Base-by-base conservation (phyloP, 2,888 invertebrate species). In the Drosophila tripunctata region DNA sequence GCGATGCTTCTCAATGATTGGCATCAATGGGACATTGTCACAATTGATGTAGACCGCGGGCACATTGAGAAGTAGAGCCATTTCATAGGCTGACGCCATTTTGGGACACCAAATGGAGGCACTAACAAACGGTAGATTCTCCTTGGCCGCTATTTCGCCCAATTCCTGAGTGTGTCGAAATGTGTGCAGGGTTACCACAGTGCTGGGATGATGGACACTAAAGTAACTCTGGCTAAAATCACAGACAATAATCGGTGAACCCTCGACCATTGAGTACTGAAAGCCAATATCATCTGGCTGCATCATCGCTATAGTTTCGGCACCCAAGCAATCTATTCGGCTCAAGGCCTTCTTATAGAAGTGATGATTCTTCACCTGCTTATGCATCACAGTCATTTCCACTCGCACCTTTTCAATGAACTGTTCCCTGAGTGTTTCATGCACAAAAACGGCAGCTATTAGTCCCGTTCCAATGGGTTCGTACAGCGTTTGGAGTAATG, bases 181-280 rank as follows among this genome's bases (percentile, higher is more conserved):
- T 2, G 87, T 81, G 60, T 81, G 87, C 38, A 86, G 21, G 1
- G 81, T 83, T 0, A 83, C 80, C 50, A 83, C 33, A 0, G 80
- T 38, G 19, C 61, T 83, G 14, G 87, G 80, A 7, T 54, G 75
- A 1, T 31, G 19, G 2, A 3, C 7, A 5, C 72, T 62, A 4
- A 86, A 86, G 44, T 64, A 81, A 4, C 57, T 64, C 21, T 81
- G 81, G 1, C 31, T 35, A 27, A 81, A 83, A 2, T 77, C 81
- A 30, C 84, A 72, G 0, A 83, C 75, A 1, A 81, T 4, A 2
- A 86, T 2, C 0, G 81, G 80, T 0, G 81, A 81, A 0, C 61
- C 84, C 5, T 40, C 15, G 6, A 71, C 60, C 75, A 78, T 66
- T 4, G 43, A 50, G 54, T 41, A 58, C 1, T 38, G 15, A 15